A percentile compares a stretch with the other conserved stretches of the same genome.
phyloP scores from a whole-genome alignment of 1,140 invertebrate species.

The Tetragonula clypearis region DNA sequence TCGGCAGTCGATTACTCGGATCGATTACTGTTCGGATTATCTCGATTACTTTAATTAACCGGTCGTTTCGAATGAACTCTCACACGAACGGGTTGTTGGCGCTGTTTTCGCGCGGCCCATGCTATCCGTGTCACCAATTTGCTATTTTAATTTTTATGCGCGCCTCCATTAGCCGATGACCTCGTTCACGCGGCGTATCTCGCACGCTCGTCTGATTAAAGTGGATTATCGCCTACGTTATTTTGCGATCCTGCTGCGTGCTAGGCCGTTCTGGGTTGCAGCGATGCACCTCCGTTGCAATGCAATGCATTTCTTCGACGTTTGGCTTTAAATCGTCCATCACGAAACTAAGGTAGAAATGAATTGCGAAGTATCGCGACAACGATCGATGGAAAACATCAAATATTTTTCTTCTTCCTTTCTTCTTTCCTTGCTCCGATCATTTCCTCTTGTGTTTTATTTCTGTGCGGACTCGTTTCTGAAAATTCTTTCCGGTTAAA shows the following conservation, averaged over 20 bases:
- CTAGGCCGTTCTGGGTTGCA: neutral
- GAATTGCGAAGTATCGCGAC: neutral
- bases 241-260: neutral
- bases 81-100: neutral
- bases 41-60: slow-evolving; percentile 63
- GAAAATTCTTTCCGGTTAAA: neutral
- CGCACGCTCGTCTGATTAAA: slow-evolving; percentile 29
- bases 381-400: neutral
- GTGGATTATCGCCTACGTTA: neutral
- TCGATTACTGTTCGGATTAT: slow-evolving; percentile 36
- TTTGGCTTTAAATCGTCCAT: neutral
- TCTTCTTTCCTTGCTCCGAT: neutral
- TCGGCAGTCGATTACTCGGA: slow-evolving; percentile 45
- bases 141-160: slow-evolving; percentile 55
- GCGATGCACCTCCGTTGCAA: neutral
- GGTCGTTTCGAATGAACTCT: slow-evolving; percentile 36
- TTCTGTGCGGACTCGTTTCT: neutral
- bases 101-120: neutral
- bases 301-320: neutral
- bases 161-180: slow-evolving; percentile 35
- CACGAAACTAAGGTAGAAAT: neutral
- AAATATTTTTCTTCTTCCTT: neutral
- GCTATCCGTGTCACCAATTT: slow-evolving; percentile 38
- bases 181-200: slow-evolving; percentile 25
- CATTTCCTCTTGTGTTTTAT: neutral